A percentile compares a stretch with the other conserved stretches of the same genome.
These are phyloP conservation scores for Drosophila phalerata DNA, from an alignment of 2,888 invertebrate species.

Conservation along the genomic window DNA sequence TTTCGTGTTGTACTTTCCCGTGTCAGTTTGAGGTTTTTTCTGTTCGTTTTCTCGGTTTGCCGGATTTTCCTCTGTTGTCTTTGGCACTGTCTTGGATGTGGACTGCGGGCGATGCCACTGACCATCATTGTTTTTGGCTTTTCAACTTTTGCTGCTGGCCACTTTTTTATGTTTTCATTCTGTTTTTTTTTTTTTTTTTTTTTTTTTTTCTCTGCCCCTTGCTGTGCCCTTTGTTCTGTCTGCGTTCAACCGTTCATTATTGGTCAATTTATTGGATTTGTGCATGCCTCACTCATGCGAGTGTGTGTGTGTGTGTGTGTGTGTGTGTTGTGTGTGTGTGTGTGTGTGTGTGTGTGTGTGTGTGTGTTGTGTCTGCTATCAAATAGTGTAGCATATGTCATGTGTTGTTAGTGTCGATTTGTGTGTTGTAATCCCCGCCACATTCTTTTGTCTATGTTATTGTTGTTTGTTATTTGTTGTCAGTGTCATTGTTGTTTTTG, in stretches of 20 bases:
- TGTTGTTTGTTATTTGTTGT: conserved; percentile 12
- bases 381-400: conserved; percentile 69
- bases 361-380: conserved; percentile 25
- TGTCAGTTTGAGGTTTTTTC: conserved; percentile 54
- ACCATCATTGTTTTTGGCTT: conserved; percentile 77
- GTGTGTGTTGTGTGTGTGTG: conserved; percentile 25
- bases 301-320: conserved; percentile 23
- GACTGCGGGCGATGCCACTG: conserved; percentile 37
- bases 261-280: conserved; percentile 84
- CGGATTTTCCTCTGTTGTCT: conserved; percentile 35
- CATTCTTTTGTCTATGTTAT: conserved; percentile 17
- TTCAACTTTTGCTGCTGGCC: conserved; percentile 64
- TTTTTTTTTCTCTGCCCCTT: conserved; percentile 34
- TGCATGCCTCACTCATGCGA: conserved; percentile 55
- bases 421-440: conserved; percentile 38
- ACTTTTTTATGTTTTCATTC: conserved; percentile 1
- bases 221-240: conserved; percentile 15
- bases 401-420: conserved; percentile 54
- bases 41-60: conserved; percentile 17
- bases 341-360: conserved; percentile 14
- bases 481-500: conserved; percentile 8
- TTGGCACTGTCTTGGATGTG: conserved; percentile 61
- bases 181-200: background rate
- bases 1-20: conserved; percentile 34
- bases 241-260: conserved; percentile 78